phyloP scores from a whole-genome alignment of 2,797 vertebrate genomes.

The Valencia hispanica region DNA sequence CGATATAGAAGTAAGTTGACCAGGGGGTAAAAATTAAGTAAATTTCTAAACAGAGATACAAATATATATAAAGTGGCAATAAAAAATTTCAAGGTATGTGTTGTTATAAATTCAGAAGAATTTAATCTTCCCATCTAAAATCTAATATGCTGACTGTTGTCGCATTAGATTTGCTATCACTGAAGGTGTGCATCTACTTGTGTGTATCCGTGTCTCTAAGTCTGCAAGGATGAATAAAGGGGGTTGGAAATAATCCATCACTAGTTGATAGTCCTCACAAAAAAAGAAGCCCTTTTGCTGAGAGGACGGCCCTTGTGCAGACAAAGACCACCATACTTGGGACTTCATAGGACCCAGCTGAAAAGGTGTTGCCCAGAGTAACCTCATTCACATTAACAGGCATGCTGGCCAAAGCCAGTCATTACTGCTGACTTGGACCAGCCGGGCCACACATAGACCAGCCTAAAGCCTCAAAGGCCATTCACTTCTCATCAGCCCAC shows the following conservation, averaged over 20 bases:
- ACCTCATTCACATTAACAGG: conserved; percentile 83
- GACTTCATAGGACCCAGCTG: conserved; percentile 83
- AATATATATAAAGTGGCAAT: neutral
- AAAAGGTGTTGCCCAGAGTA: conserved; percentile 87
- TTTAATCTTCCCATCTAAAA: conserved; percentile 10
- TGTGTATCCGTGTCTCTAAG: conserved; percentile 68
- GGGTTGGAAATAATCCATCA: conserved; percentile 84
- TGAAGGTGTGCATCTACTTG: conserved; percentile 60
- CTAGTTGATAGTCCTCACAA: conserved; percentile 83
- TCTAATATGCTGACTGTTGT: conserved; percentile 22
- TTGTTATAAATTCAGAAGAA: conserved; percentile 21
- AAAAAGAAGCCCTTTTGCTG: conserved; percentile 81
- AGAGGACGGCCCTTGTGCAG: conserved; percentile 84
- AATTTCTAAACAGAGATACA: conserved; percentile 5
- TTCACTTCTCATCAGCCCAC: conserved; percentile 75
- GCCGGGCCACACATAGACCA: conserved; percentile 81
- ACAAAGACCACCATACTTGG: conserved; percentile 85
- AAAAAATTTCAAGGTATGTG: conserved; percentile 3
- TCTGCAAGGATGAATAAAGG: conserved; percentile 73
- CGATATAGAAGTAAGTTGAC: neutral
- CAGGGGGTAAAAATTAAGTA: neutral
- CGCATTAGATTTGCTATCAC: conserved; percentile 42
- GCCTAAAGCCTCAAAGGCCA: conserved; percentile 77
- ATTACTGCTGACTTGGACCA: conserved; percentile 84
- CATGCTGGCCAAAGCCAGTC: conserved; percentile 81